A percentile compares a stretch with the other conserved stretches of the same genome.
Conservation (phyloP, 2,888 invertebrate species). For the Drosophila antonietae region DNA sequence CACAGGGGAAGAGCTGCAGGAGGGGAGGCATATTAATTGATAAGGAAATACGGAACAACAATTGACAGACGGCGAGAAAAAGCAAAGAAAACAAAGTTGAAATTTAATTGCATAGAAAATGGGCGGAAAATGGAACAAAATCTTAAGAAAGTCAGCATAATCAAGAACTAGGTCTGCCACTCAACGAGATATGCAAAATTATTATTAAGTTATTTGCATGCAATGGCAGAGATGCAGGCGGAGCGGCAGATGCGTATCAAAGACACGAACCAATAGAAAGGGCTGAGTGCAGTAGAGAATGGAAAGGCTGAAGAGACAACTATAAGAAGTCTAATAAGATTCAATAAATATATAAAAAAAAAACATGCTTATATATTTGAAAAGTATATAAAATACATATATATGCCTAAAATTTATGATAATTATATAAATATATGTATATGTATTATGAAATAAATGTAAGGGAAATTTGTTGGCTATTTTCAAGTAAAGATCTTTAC, state of each 20-base stretch:
- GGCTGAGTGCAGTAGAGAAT: neutral
- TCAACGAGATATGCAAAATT: slow-evolving; percentile 20
- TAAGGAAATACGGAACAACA: slow-evolving; percentile 46
- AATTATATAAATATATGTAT: no score
- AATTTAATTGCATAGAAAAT: slow-evolving; percentile 42
- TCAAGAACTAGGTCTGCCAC: slow-evolving; percentile 20
- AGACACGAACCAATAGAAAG: slow-evolving; percentile 23
- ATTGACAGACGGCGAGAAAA: slow-evolving; percentile 21
- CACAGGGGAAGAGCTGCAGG: neutral
- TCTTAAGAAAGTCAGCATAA: neutral
- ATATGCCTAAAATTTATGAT: no score
- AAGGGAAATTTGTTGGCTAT: no score
- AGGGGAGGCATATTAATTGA: slow-evolving; percentile 42
- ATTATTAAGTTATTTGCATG: slow-evolving; percentile 14
- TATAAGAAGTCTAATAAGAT: neutral
- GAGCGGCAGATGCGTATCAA: neutral
- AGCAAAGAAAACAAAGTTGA: slow-evolving; percentile 19
- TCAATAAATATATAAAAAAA: no score
- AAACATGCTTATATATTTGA: neutral
- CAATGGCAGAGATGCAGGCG: neutral
- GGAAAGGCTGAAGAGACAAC: neutral
- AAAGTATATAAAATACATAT: neutral
- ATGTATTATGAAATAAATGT: neutral
- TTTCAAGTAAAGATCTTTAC: neutral
- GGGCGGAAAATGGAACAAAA: slow-evolving; percentile 22